Conservation (phyloP, 2,888 invertebrate species). For the Pristionchus fissidentatus region DNA sequence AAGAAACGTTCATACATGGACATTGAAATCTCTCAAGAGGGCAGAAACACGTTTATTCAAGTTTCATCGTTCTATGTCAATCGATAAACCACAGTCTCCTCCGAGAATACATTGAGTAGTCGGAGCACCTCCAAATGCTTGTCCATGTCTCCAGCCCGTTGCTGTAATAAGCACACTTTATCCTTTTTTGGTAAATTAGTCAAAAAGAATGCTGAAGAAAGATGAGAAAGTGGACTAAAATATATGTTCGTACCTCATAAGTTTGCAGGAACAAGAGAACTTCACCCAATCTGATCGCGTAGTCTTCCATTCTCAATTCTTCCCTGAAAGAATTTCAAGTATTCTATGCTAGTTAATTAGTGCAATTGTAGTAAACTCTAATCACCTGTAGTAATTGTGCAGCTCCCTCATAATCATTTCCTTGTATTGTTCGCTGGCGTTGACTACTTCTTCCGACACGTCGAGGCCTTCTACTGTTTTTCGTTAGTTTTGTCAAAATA, state of each 20-base stretch:
- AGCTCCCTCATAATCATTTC: not conserved
- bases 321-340: not conserved
- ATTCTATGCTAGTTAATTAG: too few species aligned
- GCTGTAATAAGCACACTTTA: not conserved
- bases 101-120: not conserved
- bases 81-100: not conserved
- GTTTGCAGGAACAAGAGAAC: constrained; percentile 20
- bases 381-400: not conserved
- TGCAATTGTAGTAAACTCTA: too few species aligned
- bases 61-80: too few species aligned
- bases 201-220: too few species aligned
- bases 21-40: too few species aligned
- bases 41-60: too few species aligned
- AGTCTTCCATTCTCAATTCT: not conserved
- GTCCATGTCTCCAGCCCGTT: constrained; percentile 23
- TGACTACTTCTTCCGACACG: not conserved
- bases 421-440: not conserved
- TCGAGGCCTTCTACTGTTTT: constrained; percentile 9
- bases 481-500: too few species aligned
- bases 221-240: too few species aligned
- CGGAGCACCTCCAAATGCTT: constrained; percentile 15
- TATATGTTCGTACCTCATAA: not conserved
- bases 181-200: too few species aligned
- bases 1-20: too few species aligned
- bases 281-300: not conserved